phyloP scores from a whole-genome alignment of 2,113 vertebrate species.

The Capra hircus region DNA sequence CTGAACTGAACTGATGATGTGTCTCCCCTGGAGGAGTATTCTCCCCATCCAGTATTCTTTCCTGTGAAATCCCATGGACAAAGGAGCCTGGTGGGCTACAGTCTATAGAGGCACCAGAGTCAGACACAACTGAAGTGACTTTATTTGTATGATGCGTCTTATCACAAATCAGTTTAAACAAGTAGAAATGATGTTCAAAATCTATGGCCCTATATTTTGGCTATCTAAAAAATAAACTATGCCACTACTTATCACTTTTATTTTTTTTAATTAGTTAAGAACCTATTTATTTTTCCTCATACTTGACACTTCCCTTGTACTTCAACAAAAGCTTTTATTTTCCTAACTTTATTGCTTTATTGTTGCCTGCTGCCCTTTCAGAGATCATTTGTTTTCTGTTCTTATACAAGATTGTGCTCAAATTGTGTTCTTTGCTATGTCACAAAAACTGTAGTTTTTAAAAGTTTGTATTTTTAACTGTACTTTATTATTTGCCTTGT shows the following conservation, averaged over 20 bases:
- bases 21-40: neutral
- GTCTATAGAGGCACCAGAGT: neutral
- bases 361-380: neutral
- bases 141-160: neutral
- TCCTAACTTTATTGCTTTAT: neutral
- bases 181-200: neutral
- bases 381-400: neutral
- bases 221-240: neutral
- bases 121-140: neutral
- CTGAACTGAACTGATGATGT: neutral
- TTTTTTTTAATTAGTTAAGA: neutral
- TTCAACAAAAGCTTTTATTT: neutral
- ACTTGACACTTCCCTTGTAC: neutral
- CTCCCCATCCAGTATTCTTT: neutral
- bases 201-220: neutral
- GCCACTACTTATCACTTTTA: neutral
- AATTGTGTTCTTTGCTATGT: neutral
- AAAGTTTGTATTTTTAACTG: neutral
- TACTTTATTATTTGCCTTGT: neutral
- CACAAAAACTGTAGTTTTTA: neutral
- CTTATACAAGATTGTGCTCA: neutral
- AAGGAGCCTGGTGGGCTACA: fast-evolving
- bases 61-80: neutral
- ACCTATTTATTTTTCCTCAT: neutral
- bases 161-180: neutral